A percentile compares a stretch with the other conserved stretches of the same genome.
Conservation (phyloP, 1,140 invertebrate species). For the Aphidius ervi region DNA sequence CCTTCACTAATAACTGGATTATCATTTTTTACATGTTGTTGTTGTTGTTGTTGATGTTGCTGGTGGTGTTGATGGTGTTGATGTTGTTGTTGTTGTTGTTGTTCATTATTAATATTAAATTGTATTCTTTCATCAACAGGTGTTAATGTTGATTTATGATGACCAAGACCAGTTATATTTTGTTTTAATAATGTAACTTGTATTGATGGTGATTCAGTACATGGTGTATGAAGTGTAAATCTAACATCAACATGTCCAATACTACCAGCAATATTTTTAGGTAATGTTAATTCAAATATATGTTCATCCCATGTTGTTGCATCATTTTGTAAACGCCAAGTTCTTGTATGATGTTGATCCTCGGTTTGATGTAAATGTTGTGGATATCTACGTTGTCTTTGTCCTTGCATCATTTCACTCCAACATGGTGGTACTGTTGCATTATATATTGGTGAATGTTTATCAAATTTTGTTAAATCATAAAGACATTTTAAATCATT, state of each 20-base stretch:
- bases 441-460: conserved; percentile 64
- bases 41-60: too few species aligned
- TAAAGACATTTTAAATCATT: conserved; percentile 59
- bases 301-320: conserved; percentile 87
- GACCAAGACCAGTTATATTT: conserved; percentile 69
- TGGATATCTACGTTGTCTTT: conserved; percentile 77
- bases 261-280: conserved; percentile 61
- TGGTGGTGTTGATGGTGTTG: too few species aligned
- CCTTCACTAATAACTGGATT: conserved; percentile 77
- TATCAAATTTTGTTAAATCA: conserved; percentile 63
- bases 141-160: conserved; percentile 44
- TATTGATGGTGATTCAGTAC: conserved; percentile 55
- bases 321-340: conserved; percentile 82
- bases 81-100: conserved; percentile 14
- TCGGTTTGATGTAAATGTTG: conserved; percentile 73
- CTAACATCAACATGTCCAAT: conserved; percentile 85
- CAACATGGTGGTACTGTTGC: conserved; percentile 89
- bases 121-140: conserved; percentile 61
- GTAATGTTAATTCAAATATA: conserved; percentile 82
- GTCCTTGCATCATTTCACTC: conserved; percentile 86
- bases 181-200: conserved; percentile 83
- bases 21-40: conserved; percentile 48
- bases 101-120: conserved; percentile 54
- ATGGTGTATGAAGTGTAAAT: conserved; percentile 74
- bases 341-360: conserved; percentile 74